phyloP scores from a whole-genome alignment of 1,140 invertebrate genomes.

The Nasonia giraulti region DNA sequence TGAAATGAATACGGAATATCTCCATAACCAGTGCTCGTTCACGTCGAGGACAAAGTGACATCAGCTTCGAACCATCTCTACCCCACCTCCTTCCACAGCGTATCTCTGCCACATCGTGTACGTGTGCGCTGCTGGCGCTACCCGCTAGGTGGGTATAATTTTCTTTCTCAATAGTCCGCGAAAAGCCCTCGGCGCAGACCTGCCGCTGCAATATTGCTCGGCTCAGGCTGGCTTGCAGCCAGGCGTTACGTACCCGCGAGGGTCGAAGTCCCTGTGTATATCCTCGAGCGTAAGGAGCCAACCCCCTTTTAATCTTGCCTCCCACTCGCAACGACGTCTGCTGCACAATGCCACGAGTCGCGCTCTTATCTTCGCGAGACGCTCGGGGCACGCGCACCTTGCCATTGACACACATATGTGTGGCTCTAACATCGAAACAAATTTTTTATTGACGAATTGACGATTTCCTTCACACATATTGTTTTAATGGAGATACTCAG shows the following conservation, averaged over 20 bases:
- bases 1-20: no score
- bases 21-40: no score
- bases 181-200: slow-evolving; percentile 12
- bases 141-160: slow-evolving; percentile 10
- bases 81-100: background rate
- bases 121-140: background rate
- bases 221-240: background rate
- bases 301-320: slow-evolving; percentile 38
- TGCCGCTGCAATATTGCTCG: slow-evolving; percentile 21
- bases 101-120: background rate
- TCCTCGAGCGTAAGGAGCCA: background rate
- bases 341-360: background rate
- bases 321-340: background rate
- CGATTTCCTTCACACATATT: no score
- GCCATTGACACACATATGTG: no score
- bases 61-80: background rate
- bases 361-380: background rate
- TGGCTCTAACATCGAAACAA: no score
- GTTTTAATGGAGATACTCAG: no score
- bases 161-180: slow-evolving; percentile 37
- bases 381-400: background rate
- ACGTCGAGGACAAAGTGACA: background rate
- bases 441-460: no score
- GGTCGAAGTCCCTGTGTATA: background rate
- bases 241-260: background rate